Conservation (phyloP, 2,113 vertebrate species). For the Centropus bengalensis region DNA sequence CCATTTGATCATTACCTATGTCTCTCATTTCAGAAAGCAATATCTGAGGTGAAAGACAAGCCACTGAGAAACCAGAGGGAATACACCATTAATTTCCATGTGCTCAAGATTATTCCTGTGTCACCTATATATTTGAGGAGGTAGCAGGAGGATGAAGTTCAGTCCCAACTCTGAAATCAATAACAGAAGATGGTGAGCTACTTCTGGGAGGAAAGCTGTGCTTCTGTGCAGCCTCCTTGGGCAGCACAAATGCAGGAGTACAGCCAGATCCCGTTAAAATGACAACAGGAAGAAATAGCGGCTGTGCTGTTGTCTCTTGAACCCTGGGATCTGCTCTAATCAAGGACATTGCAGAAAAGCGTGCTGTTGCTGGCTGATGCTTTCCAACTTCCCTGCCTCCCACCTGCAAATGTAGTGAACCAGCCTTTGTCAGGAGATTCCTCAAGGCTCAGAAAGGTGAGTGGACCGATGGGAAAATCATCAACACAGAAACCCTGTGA, state of each 20-base stretch:
- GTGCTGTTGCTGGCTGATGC: not conserved
- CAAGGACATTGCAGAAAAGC: not conserved
- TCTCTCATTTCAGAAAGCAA: not conserved
- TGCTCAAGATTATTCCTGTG: not conserved
- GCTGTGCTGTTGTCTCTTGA: not conserved
- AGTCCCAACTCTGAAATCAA: not conserved
- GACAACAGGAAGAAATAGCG: accelerated
- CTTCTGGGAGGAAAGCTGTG: not conserved
- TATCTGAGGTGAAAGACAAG: not conserved
- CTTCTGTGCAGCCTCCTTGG: not conserved
- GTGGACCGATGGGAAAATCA: not conserved
- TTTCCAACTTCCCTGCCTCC: not conserved
- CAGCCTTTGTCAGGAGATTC: not conserved
- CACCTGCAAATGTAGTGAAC: not conserved
- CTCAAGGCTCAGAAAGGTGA: not conserved
- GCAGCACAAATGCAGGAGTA: not conserved
- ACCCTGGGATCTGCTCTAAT: not conserved
- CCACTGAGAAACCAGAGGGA: not conserved
- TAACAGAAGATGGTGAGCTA: not conserved
- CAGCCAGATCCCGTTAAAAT: accelerated
- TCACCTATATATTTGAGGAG: not conserved
- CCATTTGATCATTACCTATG: not conserved
- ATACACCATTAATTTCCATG: not conserved
- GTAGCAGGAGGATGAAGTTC: not conserved
- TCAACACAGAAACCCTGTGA: not conserved